Base-by-base conservation (phyloP, 2,888 invertebrate genomes). In the Pheosia gnoma region DNA sequence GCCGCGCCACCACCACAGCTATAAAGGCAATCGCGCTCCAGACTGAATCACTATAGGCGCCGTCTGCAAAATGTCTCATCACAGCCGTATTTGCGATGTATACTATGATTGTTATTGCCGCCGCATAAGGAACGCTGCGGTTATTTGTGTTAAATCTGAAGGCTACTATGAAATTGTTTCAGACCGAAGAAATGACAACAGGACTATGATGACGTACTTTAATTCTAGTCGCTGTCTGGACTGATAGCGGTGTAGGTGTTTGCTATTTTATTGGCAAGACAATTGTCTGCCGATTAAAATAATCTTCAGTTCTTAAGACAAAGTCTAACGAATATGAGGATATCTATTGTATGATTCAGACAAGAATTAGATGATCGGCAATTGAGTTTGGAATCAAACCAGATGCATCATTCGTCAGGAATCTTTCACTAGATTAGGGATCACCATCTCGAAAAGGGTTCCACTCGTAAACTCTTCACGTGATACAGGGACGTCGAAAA, bases 61-160 rank as follows among this genome's bases (percentile, higher is more conserved):
- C 93, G 93, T 93, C 93, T 93, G 93, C 93, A 93, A 93, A 93
- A 92, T 84, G 92, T 92, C 92, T 93, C 91, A 88, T 86, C 83
- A 82, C 77, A 80, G 81, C 77, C 81, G 82, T 82, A 87, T 89
- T 88, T 86, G 88, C 83, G 80, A 81, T 82, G 72, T 79, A 56
- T 80, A 71, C 68, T 78, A 73, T 62, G 71, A 70, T 76, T 73
- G 74, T 75, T 76, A 75, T 74, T 72, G 75, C 68, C 59, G 70
- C 74, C 70, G 63, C 72, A 72, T 70, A 74, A 62, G 79, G 74
- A 59, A 68, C 65, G 53, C 55, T 65, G 47, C 36, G 47, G 47
- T 47, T 60, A 43, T 41, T 53, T 55, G 39, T 56, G 63, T 65
- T 68, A 61, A 65, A 13, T 55, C 39, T 60, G 59, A 76, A 76